phyloP scores from a whole-genome alignment of 2,113 vertebrate genomes.

The Chaetura pelagica region DNA sequence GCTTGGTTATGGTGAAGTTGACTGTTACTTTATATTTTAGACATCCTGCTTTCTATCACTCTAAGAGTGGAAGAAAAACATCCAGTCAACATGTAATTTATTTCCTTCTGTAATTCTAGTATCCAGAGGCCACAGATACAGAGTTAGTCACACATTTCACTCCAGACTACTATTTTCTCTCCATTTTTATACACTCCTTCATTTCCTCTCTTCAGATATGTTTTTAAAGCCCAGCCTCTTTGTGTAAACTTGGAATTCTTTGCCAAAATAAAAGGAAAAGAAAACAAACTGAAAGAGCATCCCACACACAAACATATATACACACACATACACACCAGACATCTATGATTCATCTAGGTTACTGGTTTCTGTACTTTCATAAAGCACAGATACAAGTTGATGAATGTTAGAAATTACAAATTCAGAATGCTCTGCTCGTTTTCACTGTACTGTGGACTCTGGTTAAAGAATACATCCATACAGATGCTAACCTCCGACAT shows the following conservation, averaged over 20 bases:
- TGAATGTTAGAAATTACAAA: conserved; percentile 21
- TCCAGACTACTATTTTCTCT: background rate
- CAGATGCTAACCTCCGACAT: background rate
- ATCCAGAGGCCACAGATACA: background rate
- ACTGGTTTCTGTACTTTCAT: background rate
- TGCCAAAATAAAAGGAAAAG: background rate
- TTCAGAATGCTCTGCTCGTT: background rate
- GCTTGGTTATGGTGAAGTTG: background rate
- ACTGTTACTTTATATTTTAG: background rate
- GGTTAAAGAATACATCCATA: background rate
- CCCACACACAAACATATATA: background rate
- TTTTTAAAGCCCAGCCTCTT: background rate
- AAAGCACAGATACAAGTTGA: background rate
- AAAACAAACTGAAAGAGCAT: background rate
- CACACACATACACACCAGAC: background rate
- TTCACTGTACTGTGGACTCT: background rate
- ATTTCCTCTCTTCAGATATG: background rate
- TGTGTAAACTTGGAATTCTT: background rate
- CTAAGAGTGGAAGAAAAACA: background rate
- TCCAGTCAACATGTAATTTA: background rate
- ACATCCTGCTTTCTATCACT: background rate
- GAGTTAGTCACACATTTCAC: background rate
- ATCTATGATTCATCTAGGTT: conserved; percentile 12
- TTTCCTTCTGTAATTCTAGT: conserved; percentile 12
- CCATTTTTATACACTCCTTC: background rate